These are phyloP conservation scores for Hypsibius dujardini DNA, from an alignment of 1,140 invertebrate species.

Conservation along the genomic window DNA sequence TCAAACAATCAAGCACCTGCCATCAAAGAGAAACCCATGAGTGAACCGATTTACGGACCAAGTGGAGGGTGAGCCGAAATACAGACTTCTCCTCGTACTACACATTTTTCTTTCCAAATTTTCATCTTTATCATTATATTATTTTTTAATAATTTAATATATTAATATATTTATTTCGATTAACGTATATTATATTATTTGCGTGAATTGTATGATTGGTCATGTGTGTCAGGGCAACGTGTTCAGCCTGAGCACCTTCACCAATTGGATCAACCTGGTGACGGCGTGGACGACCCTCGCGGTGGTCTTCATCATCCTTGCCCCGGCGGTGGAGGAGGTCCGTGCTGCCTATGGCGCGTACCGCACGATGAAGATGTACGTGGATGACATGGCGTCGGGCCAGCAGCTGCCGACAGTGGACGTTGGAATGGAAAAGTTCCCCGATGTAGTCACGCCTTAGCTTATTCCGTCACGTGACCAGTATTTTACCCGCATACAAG, in stretches of 20 bases:
- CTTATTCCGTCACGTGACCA: too few species aligned
- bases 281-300: background rate
- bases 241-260: background rate
- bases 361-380: background rate
- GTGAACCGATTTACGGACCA: background rate
- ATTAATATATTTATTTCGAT: background rate
- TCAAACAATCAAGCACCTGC: background rate
- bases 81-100: background rate
- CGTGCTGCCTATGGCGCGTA: background rate
- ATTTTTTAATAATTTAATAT: background rate
- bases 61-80: background rate
- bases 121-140: background rate
- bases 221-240: background rate
- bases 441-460: too few species aligned
- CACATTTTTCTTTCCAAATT: background rate
- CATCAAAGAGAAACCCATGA: background rate
- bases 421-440: too few species aligned
- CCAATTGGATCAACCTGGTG: background rate
- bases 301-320: background rate
- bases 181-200: background rate
- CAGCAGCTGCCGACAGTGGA: too few species aligned
- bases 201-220: background rate
- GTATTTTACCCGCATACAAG: too few species aligned
- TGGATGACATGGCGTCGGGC: too few species aligned
- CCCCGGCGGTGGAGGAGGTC: constrained; percentile 1